Evolutionary conservation across 2,888 invertebrate species (phyloP).

Genomic region (Autographa pulchrina): DNA sequence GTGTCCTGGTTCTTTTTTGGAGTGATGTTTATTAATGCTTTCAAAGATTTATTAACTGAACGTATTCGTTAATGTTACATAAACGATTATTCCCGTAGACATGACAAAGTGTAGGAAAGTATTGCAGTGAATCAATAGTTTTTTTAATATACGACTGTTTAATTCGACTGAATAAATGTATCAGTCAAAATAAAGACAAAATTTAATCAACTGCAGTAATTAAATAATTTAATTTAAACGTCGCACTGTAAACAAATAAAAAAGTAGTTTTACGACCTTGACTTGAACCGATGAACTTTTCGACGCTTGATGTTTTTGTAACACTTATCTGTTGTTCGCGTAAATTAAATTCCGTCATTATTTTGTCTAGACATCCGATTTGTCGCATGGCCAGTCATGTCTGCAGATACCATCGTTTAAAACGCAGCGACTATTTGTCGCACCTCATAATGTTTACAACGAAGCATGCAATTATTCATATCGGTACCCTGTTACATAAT

Average conservation of each 20-base stretch:
- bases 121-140: constrained; percentile 33
- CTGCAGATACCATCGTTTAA: constrained; percentile 39
- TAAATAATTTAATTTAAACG: too few relatives aligned
- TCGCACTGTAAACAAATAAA: not conserved
- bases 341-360: constrained; percentile 29
- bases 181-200: too few relatives aligned
- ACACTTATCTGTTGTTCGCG: constrained; percentile 13
- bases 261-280: constrained; percentile 37
- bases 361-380: constrained; percentile 43
- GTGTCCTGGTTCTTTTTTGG: not conserved
- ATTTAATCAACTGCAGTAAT: too few relatives aligned
- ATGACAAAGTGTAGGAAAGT: constrained; percentile 24
- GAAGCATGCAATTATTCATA: constrained; percentile 55
- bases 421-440: constrained; percentile 26
- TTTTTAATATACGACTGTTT: not conserved
- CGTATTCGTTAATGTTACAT: constrained; percentile 12
- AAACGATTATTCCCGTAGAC: constrained; percentile 26
- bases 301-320: constrained; percentile 6
- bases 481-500: constrained; percentile 75
- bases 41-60: constrained; percentile 32
- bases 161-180: too few relatives aligned
- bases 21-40: constrained; percentile 18
- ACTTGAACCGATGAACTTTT: too few relatives aligned
- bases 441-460: constrained; percentile 35
- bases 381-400: constrained; percentile 34